Base-by-base conservation (phyloP, 2,113 vertebrate species). In the Salvelinus alpinus region DNA sequence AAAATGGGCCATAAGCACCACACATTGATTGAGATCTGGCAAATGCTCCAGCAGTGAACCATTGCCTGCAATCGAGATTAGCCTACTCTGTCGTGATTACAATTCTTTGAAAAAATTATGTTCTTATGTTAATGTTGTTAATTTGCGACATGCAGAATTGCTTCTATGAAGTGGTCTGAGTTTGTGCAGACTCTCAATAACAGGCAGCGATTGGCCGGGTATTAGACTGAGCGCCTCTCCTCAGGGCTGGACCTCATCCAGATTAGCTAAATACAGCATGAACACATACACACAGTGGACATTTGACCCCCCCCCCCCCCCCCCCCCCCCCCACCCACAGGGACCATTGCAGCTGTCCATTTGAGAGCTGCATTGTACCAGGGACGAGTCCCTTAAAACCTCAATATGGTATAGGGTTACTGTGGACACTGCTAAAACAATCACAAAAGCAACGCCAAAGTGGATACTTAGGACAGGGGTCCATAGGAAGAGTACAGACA, bases 291-390 rank as follows among this genome's bases (percentile, higher is more conserved):
- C 78, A 70, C 73, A 38, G 38, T 38, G 38, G 38, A 38, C 38
- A 44, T 91, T 86, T 71, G 87, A 88, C 87, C 90, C 86, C 65
- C 78, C 85, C 79, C 22, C 85, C 34, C 85, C 79, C 22, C 85
- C 34, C 4, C 31, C 2, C 4, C 4, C 31, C 0, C 4, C 0
- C 38, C 38, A 11, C 75, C 85, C 38, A 84, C 74, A 87, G 84
- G 84, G 85, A 88, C 80, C 80, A 78, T 75, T 87, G 91, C 92
- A 92, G 91, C 91, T 92, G 90, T 91, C 86, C 85, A 87, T 87
- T 82, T 88, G 88, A 88, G 85, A 89, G 86, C 84, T 75, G 80
- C 73, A 83, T 84, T 84, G 80, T 76, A 84, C 78, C 73, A 83
- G 72, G 85, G 83, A 83, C 72, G 72, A 71, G 80, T 79, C 82